Conservation (phyloP, 2,113 vertebrate species). For the Podarcis raffonei region DNA sequence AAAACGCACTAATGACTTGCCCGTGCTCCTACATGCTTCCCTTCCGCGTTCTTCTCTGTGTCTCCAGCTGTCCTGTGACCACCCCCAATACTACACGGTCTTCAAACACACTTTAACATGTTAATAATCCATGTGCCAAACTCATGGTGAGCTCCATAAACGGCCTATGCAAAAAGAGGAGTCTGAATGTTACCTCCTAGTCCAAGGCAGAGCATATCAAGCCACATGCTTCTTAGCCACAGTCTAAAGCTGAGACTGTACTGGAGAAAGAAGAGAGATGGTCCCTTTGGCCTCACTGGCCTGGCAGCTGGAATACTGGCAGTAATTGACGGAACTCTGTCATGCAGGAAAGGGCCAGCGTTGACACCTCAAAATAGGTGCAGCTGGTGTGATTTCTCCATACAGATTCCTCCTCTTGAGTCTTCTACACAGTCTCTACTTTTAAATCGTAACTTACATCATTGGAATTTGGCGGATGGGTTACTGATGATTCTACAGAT, state of each 20-base stretch:
- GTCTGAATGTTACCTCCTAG: neutral
- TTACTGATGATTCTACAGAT: constrained; percentile 15
- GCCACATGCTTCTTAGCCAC: constrained; percentile 8
- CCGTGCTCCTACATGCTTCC: neutral
- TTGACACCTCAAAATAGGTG: neutral
- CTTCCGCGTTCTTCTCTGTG: neutral
- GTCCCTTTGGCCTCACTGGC: constrained; percentile 15
- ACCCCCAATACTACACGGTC: neutral
- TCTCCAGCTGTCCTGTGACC: neutral
- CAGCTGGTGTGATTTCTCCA: constrained; percentile 11
- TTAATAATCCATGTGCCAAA: neutral
- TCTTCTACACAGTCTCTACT: constrained; percentile 25
- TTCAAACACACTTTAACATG: neutral
- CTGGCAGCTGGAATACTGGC: constrained; percentile 21
- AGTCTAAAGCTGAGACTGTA: neutral
- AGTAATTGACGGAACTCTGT: constrained; percentile 19
- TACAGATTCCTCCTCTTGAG: constrained; percentile 1
- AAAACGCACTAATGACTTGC: neutral
- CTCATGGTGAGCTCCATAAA: neutral
- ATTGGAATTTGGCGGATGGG: constrained; percentile 15
- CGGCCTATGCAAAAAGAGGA: constrained; percentile 10
- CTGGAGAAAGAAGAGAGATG: constrained; percentile 24
- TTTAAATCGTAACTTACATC: constrained; percentile 34
- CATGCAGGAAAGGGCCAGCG: constrained; percentile 27
- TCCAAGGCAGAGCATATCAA: constrained; percentile 16